Evolutionary conservation across 1,140 invertebrate genomes (phyloP), one percentile per base, ranked within the genome.

Genomic region (Zophobas morio): DNA sequence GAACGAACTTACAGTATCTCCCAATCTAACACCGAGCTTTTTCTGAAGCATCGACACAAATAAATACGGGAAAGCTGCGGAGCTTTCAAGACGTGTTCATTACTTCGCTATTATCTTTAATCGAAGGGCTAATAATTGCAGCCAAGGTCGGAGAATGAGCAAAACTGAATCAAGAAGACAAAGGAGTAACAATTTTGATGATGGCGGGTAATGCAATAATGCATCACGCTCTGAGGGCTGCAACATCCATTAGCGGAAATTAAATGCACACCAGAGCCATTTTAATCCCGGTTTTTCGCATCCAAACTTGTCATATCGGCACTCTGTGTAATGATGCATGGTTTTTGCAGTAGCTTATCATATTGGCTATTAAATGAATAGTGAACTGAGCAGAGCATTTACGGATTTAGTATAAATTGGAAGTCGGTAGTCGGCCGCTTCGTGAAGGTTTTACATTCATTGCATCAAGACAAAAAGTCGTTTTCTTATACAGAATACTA

Each of bases 21-120:
- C 60, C 60, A 66, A 66, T 66, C 60, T 60, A 63, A 66, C 37
- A 37, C 37, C 6, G 39, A 66, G 60, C 49, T 51, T 51, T 51
- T 20, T 20, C 20, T 20, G 20, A 20, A 20, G 20, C 20, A 20
- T 20, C 20, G 20, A 20, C 42, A 39, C 56, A 60, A 60, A 60
- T 60, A 60, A 60, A 60, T 60, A 60, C 33, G 54, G 20, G 20
- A 20, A 20, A 20, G 20, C 20, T 20, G 20, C 20, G 20, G 20
- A 20, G 20, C 20, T 20, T 20, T 20, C 0, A 20, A 20, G 20
- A 20, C 20, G 20, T 20, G 20, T 20, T 20, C 20, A 20, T 20
- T 20, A 20, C 20, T 20, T 20, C 20, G 20, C 20, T 20, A 20
- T 20, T 20, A 20, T 20, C 20, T 20, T 20, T 20, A 20, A 20